Percentiles rank a stretch among this genome's conserved stretches.
phyloP scores from a whole-genome alignment of 2,797 vertebrate genomes.

The Sarcophilus harrisii region DNA sequence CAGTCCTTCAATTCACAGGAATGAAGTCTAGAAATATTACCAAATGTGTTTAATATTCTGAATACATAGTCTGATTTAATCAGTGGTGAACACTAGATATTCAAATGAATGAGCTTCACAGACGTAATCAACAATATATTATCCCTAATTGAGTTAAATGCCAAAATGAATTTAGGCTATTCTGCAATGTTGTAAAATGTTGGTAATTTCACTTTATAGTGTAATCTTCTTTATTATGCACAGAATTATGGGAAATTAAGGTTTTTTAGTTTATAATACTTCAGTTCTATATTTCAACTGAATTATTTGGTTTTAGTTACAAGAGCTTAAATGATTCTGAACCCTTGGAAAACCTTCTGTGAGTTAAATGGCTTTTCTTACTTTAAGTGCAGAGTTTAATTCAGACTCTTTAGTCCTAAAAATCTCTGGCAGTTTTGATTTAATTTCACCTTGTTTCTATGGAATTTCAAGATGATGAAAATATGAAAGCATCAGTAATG shows the following conservation, averaged over 20 bases:
- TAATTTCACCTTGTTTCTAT: background rate
- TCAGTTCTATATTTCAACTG: slow-evolving; percentile 7
- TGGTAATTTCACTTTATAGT: slow-evolving; percentile 65
- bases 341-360: background rate
- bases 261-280: slow-evolving; percentile 3
- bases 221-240: slow-evolving; percentile 32
- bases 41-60: slow-evolving; percentile 68
- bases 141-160: slow-evolving; percentile 74
- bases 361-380: slow-evolving; percentile 8
- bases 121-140: slow-evolving; percentile 70
- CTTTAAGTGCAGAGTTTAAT: background rate
- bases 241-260: slow-evolving; percentile 48
- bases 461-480: background rate
- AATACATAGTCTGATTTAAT: slow-evolving; percentile 66
- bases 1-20: slow-evolving; percentile 47
- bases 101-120: slow-evolving; percentile 65
- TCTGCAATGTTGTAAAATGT: slow-evolving; percentile 61
- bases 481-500: background rate
- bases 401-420: background rate
- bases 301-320: slow-evolving; percentile 44
- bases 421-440: background rate
- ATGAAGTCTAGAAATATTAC: slow-evolving; percentile 66
- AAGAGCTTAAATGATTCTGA: slow-evolving; percentile 23
- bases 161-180: slow-evolving; percentile 67
- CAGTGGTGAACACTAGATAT: slow-evolving; percentile 60